Conservation (phyloP, 2,113 vertebrate genomes). For the Leptodactylus fuscus region DNA sequence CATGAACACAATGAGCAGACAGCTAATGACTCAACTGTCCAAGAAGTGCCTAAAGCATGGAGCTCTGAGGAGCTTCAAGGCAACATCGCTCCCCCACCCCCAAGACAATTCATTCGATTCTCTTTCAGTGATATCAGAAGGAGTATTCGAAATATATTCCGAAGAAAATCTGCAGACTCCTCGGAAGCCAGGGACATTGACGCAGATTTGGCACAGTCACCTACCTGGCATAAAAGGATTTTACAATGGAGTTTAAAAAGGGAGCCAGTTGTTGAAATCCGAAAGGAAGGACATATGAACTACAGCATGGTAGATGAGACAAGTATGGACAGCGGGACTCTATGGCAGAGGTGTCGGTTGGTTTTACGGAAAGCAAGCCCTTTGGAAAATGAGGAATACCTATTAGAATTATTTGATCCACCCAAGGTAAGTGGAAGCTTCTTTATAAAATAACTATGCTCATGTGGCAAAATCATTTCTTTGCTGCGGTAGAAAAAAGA, state of each 20-base stretch:
- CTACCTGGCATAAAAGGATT: constrained; percentile 70
- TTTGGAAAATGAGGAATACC: constrained; percentile 70
- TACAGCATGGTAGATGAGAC: constrained; percentile 91
- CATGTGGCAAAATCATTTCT: background rate
- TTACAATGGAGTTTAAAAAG: constrained; percentile 75
- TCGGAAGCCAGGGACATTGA: constrained; percentile 62
- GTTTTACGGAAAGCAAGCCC: constrained; percentile 79
- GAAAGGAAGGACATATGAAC: constrained; percentile 85
- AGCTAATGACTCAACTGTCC: constrained; percentile 59
- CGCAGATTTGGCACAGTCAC: constrained; percentile 57
- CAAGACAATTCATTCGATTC: constrained; percentile 74
- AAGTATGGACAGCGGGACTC: constrained; percentile 84
- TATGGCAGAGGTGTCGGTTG: constrained; percentile 90
- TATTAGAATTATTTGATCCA: constrained; percentile 92
- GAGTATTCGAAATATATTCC: constrained; percentile 82
- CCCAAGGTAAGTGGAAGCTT: constrained; percentile 84
- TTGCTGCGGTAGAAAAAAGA: background rate
- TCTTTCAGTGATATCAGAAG: constrained; percentile 82
- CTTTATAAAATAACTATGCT: background rate
- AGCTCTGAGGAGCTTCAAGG: constrained; percentile 81
- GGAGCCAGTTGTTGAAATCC: constrained; percentile 75
- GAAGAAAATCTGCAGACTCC: constrained; percentile 74
- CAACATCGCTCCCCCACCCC: constrained; percentile 63
- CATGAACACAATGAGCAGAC: constrained; percentile 69
- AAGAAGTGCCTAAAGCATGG: constrained; percentile 72